phyloP scores from a whole-genome alignment of 2,113 vertebrate species.

The Alligator mississippiensis region DNA sequence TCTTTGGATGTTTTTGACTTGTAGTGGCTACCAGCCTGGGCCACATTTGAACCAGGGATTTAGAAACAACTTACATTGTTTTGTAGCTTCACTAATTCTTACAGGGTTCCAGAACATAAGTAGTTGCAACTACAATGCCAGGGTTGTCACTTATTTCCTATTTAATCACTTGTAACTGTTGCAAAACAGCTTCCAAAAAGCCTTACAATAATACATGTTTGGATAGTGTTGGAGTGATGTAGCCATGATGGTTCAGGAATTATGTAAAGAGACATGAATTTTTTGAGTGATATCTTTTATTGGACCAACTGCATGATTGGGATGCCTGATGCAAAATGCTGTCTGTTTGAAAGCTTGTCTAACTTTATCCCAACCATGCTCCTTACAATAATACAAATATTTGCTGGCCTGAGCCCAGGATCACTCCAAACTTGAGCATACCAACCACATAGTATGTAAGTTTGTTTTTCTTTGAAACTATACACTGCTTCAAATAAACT shows the following conservation, averaged over 20 bases:
- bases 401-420: neutral
- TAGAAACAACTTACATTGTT: neutral
- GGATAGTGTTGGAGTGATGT: too few species aligned
- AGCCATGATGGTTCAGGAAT: neutral
- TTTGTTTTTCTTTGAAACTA: slow-evolving; percentile 13
- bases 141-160: neutral
- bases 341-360: too few species aligned
- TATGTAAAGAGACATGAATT: too few species aligned
- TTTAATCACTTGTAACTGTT: neutral
- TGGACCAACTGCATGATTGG: too few species aligned
- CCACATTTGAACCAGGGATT: neutral
- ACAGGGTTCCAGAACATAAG: neutral
- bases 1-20: neutral
- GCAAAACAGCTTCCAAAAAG: neutral
- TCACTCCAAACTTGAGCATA: neutral
- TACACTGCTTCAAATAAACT: slow-evolving; percentile 16
- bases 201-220: neutral
- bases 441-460: neutral
- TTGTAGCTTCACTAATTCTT: neutral
- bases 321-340: too few species aligned
- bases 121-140: neutral
- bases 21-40: accelerated
- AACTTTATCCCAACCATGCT: too few species aligned
- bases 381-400: neutral
- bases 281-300: too few species aligned